phyloP scores from a whole-genome alignment of 2,113 vertebrate genomes.

The Climacteris rufus region DNA sequence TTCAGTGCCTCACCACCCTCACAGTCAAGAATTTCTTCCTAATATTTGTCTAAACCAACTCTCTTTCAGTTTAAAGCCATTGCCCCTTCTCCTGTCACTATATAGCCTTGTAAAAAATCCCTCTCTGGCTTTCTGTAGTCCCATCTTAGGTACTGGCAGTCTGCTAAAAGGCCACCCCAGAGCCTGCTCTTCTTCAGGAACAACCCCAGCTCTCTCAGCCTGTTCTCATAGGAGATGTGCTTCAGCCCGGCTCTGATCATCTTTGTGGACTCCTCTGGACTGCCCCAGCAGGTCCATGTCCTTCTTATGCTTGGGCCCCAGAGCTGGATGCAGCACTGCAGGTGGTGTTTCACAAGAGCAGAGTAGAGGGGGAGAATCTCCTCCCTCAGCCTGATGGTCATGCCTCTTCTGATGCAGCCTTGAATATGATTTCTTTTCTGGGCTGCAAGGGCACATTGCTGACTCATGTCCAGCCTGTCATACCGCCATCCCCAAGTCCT shows the following conservation, averaged over 20 bases:
- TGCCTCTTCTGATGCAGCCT: neutral
- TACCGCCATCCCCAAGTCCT: neutral
- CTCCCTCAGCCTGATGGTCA: neutral
- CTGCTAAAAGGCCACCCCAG: neutral
- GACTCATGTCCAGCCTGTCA: neutral
- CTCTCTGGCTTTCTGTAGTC: neutral
- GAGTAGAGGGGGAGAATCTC: neutral
- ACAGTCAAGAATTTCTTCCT: neutral
- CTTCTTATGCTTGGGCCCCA: rapidly evolving
- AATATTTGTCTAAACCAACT: neutral
- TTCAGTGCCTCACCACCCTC: neutral
- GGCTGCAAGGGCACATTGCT: neutral
- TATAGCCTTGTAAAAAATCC: neutral
- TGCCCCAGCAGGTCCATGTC: neutral
- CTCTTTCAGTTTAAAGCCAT: neutral
- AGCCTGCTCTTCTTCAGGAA: neutral
- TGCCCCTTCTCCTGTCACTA: neutral
- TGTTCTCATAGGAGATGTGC: neutral
- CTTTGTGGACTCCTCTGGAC: neutral
- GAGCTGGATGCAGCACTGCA: neutral
- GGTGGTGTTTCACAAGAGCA: neutral
- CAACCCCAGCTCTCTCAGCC: neutral
- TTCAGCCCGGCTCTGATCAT: neutral
- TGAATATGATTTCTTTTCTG: neutral
- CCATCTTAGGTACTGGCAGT: neutral